Base-by-base conservation (phyloP, 2,113 vertebrate genomes). In the Malurus alboscapulatus region DNA sequence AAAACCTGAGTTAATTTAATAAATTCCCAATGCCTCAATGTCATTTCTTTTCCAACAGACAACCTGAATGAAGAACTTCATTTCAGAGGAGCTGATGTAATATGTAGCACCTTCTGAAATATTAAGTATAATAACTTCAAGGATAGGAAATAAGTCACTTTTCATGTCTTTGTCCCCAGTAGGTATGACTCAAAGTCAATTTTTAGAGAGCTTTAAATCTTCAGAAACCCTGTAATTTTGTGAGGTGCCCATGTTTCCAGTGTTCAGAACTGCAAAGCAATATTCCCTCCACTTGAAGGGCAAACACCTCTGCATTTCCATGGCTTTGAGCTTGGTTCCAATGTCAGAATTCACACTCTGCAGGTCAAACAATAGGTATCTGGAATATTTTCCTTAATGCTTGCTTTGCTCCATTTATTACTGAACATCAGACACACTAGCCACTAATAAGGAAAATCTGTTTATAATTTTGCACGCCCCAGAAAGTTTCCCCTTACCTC, bases 401-500 rank as follows among this genome's bases (percentile, higher is more conserved):
- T 87, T 89, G 65, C 26, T 84, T 44, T 71, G 53, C 55, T 74
- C 79, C 54, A 50, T 94, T 88, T 61, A 92, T 84, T 86, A 85
- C 17, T 67, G 69, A 38, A 78, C 61, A 69, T 68, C 65, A 88
- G 30, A 82, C 57, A 51, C 69, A 59, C 78, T 36, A 84, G 44
- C 85, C 77, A 69, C 45, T 73, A 87, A 77, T 71, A 38, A 88
- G 85, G 90, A 90, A 91, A 88, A 89, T 34, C 71, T 92, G 86
- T 90, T 96, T 69, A 79, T 91, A 89, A 92, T 81, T 92, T 87
- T 91, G 71, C 88, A 92, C 0, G 32, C 83, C 71, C 76, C 91
- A 95, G 88, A 76, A 66, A 94, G 69, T 79, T 79, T 88, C 61
- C 78, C 67, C 55, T 1, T 98, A 99, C 99, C 99, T 99, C 98